Evolutionary conservation across 2,888 invertebrate species (phyloP).

Genomic region (Drosophila neutralis): DNA sequence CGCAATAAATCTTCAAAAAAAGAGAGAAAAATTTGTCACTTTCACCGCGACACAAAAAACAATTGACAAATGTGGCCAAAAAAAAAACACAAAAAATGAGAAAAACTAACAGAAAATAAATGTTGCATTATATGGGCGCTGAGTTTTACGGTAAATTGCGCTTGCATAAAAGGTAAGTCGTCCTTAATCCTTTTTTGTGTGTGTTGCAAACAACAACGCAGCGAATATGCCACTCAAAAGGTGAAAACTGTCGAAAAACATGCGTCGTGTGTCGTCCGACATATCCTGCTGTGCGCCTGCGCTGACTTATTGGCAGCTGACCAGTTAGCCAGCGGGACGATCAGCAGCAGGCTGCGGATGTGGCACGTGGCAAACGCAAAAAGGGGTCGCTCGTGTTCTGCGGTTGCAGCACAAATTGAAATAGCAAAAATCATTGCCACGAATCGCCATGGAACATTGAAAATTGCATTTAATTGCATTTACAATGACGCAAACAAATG

Average conservation of each 20-base stretch:
- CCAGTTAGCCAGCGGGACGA: slow-evolving; percentile 25
- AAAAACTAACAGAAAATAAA: slow-evolving; percentile 13
- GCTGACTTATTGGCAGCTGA: slow-evolving; percentile 73
- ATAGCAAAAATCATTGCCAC: slow-evolving; percentile 65
- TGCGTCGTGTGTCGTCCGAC: slow-evolving; percentile 27
- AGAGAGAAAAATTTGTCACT: slow-evolving; percentile 67
- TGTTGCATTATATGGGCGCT: slow-evolving; percentile 18
- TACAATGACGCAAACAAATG: slow-evolving; percentile 62
- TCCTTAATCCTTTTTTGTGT: slow-evolving; percentile 63
- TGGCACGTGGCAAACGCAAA: slow-evolving; percentile 22
- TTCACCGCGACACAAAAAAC: slow-evolving; percentile 64
- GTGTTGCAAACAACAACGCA: slow-evolving; percentile 39
- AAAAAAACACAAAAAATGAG: slow-evolving; percentile 27
- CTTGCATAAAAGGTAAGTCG: slow-evolving; percentile 55
- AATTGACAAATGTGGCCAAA: slow-evolving; percentile 69
- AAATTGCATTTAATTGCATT: slow-evolving; percentile 70
- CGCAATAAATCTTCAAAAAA: slow-evolving; percentile 55
- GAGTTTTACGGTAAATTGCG: slow-evolving; percentile 73
- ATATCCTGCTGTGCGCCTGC: slow-evolving; percentile 67
- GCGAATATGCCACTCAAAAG: slow-evolving; percentile 70
- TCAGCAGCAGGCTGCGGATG: slow-evolving; percentile 12
- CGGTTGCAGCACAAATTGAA: slow-evolving; percentile 72
- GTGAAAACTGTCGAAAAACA: slow-evolving; percentile 72
- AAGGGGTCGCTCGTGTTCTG: slow-evolving; percentile 61
- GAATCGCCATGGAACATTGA: slow-evolving; percentile 55